phyloP scores from a whole-genome alignment of 2,888 invertebrate species.

The Melinopterus prodromus region DNA sequence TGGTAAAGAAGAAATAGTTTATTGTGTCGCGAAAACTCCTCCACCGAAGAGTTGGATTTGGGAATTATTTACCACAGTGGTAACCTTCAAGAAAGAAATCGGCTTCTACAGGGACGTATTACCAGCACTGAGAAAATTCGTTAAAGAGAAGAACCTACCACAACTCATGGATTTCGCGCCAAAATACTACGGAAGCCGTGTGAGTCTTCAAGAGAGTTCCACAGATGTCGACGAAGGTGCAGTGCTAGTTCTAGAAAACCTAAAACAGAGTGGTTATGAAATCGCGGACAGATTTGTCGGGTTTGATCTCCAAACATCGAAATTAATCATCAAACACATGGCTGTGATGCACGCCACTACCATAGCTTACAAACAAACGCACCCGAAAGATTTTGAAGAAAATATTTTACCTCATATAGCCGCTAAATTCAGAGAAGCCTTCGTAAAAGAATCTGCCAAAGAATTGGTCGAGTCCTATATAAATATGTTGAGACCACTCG shows the following conservation, averaged over 20 bases:
- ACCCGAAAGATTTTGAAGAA: conserved; percentile 56
- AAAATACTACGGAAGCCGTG: conserved; percentile 61
- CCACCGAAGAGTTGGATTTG: conserved; percentile 62
- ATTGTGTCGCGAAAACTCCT: conserved; percentile 63
- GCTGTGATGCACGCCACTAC: conserved; percentile 65
- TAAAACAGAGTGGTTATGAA: conserved; percentile 60
- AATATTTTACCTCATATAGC: conserved; percentile 31
- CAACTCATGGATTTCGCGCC: conserved; percentile 52
- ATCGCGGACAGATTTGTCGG: conserved; percentile 60
- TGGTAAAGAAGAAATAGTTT: conserved; percentile 51
- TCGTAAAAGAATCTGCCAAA: not conserved
- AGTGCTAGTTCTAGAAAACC: conserved; percentile 64
- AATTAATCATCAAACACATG: conserved; percentile 58
- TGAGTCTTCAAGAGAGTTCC: conserved; percentile 44
- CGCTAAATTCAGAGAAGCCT: not conserved
- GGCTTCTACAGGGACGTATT: conserved; percentile 61
- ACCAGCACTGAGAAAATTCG: conserved; percentile 59
- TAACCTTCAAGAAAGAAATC: conserved; percentile 64
- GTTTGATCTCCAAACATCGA: conserved; percentile 61
- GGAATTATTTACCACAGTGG: conserved; percentile 61
- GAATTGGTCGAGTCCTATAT: not conserved
- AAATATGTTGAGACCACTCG: not conserved
- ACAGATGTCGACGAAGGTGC: conserved; percentile 62
- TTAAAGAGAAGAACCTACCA: conserved; percentile 57
- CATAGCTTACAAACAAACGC: conserved; percentile 61